Evolutionary conservation across 2,888 invertebrate genomes (phyloP).

Genomic region (Eupithecia exiguata): DNA sequence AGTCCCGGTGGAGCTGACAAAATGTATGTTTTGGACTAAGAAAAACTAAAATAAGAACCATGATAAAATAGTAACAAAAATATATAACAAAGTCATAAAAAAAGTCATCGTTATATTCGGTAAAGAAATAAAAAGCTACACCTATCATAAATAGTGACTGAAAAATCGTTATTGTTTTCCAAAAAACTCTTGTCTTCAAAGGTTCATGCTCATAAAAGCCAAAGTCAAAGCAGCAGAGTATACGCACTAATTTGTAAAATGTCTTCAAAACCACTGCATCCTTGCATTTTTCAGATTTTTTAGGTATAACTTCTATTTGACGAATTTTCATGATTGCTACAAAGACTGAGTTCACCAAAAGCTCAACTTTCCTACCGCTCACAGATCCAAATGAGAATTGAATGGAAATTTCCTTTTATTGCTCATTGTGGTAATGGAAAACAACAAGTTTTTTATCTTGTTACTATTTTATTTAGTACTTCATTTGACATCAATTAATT

Average conservation of each 20-base stretch:
- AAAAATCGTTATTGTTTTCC: neutral
- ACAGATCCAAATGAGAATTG: neutral
- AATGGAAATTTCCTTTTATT: neutral
- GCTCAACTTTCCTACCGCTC: neutral
- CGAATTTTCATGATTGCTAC: too few relatives aligned
- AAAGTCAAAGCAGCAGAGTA: neutral
- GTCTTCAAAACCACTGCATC: neutral
- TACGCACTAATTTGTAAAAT: neutral
- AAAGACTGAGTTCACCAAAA: neutral
- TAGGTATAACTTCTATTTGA: neutral
- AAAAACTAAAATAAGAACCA: neutral
- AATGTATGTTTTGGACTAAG: slow-evolving; percentile 1
- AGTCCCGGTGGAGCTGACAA: neutral
- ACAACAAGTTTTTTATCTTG: too few relatives aligned
- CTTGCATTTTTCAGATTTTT: neutral
- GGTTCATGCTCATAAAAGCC: neutral
- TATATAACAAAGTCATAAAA: neutral
- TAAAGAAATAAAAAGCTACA: neutral
- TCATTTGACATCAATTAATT: too few relatives aligned
- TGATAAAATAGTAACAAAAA: slow-evolving; percentile 2
- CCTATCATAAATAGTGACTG: neutral
- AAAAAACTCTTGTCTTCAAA: neutral
- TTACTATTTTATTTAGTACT: too few relatives aligned
- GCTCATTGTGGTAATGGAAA: neutral
- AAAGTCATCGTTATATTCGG: neutral